Percentiles rank a stretch among this genome's conserved stretches.
Evolutionary conservation across 2,113 vertebrate genomes (phyloP).

Genomic region (Xenopus tropicalis): DNA sequence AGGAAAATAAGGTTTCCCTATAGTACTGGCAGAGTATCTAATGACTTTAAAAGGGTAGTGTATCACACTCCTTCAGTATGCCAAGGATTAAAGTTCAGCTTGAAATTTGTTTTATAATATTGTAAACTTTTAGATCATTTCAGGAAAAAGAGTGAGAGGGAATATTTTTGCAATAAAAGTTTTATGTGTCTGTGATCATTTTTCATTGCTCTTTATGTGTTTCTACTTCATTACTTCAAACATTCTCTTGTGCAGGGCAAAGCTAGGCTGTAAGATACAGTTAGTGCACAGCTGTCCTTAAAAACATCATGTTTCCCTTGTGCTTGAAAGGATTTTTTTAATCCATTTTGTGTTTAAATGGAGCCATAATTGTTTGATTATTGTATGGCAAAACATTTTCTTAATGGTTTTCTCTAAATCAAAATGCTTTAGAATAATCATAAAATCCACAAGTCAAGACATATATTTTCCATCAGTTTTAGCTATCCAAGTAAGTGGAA

Average conservation of each 20-base stretch:
- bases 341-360: not conserved
- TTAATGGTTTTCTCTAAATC: conserved; percentile 11
- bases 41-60: too few species aligned
- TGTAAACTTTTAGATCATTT: conserved; percentile 38
- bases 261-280: conserved; percentile 25
- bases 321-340: conserved; percentile 17
- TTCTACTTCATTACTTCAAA: conserved; percentile 56
- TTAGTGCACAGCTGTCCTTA: conserved; percentile 15
- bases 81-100: conserved; percentile 19
- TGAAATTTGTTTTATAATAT: conserved; percentile 37
- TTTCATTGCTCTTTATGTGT: conserved; percentile 53
- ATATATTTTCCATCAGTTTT: conserved; percentile 10
- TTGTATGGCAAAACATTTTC: not conserved
- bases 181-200: conserved; percentile 47
- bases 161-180: conserved; percentile 49
- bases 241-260: conserved; percentile 32
- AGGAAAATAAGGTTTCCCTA: too few species aligned
- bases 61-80: not conserved
- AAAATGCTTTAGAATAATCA: conserved; percentile 4
- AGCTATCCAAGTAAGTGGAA: not conserved
- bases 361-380: conserved; percentile 21
- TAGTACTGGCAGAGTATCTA: too few species aligned
- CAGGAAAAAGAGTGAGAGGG: conserved; percentile 9
- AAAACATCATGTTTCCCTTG: conserved; percentile 46
- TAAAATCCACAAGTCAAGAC: conserved; percentile 6